Conservation (phyloP, 23 tunicate species). For the Ciona savignyi region DNA sequence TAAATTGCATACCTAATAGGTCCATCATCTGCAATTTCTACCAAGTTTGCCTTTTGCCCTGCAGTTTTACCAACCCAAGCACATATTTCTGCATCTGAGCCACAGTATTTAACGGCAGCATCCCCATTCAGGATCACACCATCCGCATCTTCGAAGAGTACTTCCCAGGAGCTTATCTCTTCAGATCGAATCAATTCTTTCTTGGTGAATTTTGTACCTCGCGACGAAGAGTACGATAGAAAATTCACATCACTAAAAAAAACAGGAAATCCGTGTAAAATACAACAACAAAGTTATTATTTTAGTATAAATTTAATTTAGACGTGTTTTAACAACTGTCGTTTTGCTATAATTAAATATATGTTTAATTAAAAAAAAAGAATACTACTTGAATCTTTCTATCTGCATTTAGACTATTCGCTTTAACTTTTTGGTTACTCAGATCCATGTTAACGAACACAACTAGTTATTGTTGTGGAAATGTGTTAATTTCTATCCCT, state of each 20-base stretch:
- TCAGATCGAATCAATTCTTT: background rate
- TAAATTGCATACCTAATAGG: slow-evolving; percentile 5
- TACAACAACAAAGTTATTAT: too few species aligned
- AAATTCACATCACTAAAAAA: background rate
- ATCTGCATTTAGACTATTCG: too few species aligned
- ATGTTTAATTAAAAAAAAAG: too few species aligned
- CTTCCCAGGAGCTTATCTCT: background rate
- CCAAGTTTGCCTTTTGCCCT: slow-evolving; percentile 7
- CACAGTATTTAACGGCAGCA: slow-evolving; percentile 7
- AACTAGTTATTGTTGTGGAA: too few species aligned
- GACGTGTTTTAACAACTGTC: too few species aligned
- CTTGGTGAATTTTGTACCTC: background rate
- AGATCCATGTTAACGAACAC: too few species aligned
- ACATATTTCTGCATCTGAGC: slow-evolving; percentile 18
- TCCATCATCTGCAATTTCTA: slow-evolving; percentile 29
- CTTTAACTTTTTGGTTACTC: too few species aligned
- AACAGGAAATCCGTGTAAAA: too few species aligned
- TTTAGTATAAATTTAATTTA: too few species aligned
- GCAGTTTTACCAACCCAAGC: slow-evolving; percentile 4
- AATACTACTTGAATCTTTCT: too few species aligned
- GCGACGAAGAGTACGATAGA: background rate
- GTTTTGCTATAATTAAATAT: too few species aligned
- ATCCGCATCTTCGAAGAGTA: slow-evolving; percentile 1
- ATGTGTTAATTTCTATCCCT: too few species aligned
- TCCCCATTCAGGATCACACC: slow-evolving; percentile 13